phyloP scores from a whole-genome alignment of 2,888 invertebrate species.

The Cacoxenus indagator region DNA sequence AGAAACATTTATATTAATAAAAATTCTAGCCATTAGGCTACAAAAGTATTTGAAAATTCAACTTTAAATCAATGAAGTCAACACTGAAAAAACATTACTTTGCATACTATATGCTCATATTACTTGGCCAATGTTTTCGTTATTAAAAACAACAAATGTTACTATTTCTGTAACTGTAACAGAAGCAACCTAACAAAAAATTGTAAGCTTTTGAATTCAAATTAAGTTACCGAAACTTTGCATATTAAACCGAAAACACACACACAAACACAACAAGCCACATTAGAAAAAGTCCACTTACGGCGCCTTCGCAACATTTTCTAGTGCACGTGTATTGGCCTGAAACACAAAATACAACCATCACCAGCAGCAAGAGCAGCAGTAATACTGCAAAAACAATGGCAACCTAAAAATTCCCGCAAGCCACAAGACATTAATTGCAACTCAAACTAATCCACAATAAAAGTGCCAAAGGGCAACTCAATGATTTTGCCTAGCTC shows the following conservation, averaged over 20 bases:
- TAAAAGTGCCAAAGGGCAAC: background rate
- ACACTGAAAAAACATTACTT: background rate
- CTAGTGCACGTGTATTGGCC: background rate
- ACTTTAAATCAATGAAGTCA: background rate
- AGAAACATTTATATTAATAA: background rate
- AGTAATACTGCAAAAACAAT: background rate
- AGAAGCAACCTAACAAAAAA: background rate
- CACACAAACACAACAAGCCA: background rate
- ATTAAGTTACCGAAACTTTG: slow-evolving; percentile 15
- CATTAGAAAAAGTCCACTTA: background rate
- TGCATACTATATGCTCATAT: no score
- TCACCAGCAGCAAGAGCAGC: background rate
- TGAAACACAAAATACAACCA: no score
- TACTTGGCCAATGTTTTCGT: no score
- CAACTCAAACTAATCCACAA: slow-evolving; percentile 8
- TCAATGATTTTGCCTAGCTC: background rate
- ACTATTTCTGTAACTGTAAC: background rate
- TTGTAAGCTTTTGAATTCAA: background rate
- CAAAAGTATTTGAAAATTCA: background rate
- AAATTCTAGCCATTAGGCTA: background rate
- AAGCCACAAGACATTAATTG: slow-evolving; percentile 16
- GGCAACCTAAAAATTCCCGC: background rate
- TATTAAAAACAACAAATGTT: no score
- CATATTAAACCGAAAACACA: slow-evolving; percentile 9
- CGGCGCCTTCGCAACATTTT: background rate